Conservation (phyloP, 2,113 vertebrate species). For the Poicephalus meyeri region DNA sequence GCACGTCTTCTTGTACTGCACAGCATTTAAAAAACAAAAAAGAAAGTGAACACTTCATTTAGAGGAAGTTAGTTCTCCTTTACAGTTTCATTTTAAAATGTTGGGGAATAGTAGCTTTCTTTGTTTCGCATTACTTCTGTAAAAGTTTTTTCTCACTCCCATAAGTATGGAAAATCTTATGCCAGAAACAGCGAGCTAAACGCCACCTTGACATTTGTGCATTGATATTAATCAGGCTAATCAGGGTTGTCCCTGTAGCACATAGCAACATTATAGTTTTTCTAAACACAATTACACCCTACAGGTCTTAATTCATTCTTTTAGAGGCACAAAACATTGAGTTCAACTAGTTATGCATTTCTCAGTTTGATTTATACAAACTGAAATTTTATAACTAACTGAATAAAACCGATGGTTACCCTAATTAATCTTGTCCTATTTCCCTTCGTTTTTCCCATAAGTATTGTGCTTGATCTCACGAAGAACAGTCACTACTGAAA, state of each 20-base stretch:
- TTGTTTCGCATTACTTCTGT: background rate
- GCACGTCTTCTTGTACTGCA: background rate
- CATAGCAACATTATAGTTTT: conserved; percentile 35
- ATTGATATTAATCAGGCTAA: conserved; percentile 8
- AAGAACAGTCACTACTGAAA: background rate
- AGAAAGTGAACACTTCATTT: background rate
- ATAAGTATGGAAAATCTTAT: conserved; percentile 24
- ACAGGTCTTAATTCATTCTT: background rate
- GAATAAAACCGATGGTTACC: background rate
- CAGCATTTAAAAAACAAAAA: background rate
- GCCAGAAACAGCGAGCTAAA: background rate
- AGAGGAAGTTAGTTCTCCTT: background rate
- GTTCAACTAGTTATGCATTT: background rate
- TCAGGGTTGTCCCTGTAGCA: conserved; percentile 4
- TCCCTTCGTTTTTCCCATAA: background rate
- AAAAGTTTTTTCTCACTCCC: background rate
- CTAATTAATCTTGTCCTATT: background rate
- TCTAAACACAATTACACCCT: conserved; percentile 19
- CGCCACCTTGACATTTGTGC: conserved; percentile 2
- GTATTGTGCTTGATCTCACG: background rate
- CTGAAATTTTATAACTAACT: background rate
- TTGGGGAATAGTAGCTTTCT: background rate
- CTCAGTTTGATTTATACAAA: background rate
- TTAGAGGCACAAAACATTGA: background rate
- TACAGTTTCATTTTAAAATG: background rate